Evolutionary conservation across 1,140 invertebrate species (phyloP).

Genomic region (Aphelinus atriplicis): DNA sequence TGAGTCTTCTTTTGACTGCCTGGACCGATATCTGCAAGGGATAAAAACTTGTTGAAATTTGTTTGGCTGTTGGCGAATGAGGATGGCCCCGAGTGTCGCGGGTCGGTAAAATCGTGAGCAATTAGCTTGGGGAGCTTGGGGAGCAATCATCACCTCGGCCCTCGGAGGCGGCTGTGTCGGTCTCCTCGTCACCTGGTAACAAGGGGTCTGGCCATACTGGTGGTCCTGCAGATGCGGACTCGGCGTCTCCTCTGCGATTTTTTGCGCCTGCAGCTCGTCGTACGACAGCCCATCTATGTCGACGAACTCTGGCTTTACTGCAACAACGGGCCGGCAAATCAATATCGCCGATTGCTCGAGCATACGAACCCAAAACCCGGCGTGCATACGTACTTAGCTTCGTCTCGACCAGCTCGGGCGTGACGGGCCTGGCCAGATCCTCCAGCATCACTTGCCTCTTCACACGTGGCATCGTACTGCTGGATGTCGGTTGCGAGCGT

Average conservation of each 20-base stretch:
- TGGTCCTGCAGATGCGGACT: slow-evolving; percentile 85
- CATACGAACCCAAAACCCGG: no score
- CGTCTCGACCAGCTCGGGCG: slow-evolving; percentile 63
- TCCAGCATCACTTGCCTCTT: slow-evolving; percentile 65
- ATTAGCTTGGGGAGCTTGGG: no score
- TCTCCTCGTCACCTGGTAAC: slow-evolving; percentile 74
- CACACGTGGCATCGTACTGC: slow-evolving; percentile 60
- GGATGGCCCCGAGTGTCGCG: no score
- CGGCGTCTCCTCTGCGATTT: slow-evolving; percentile 66
- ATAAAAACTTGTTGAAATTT: no score
- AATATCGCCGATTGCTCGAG: neutral
- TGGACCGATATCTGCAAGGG: slow-evolving; percentile 63
- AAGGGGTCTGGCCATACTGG: slow-evolving; percentile 83
- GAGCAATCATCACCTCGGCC: slow-evolving; percentile 61
- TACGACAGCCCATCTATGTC: slow-evolving; percentile 56
- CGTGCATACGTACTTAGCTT: slow-evolving; percentile 54
- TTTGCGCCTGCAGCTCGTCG: slow-evolving; percentile 60
- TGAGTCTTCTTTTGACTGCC: slow-evolving; percentile 82
- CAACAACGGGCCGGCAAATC: neutral
- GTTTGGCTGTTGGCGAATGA: no score
- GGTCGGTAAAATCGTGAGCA: no score
- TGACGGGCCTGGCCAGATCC: slow-evolving; percentile 63
- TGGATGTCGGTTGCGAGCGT: slow-evolving; percentile 45
- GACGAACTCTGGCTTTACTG: slow-evolving; percentile 63
- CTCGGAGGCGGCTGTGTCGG: slow-evolving; percentile 65